Evolutionary conservation across 1,140 invertebrate species (phyloP).

Genomic region (Calycopis cecrops): DNA sequence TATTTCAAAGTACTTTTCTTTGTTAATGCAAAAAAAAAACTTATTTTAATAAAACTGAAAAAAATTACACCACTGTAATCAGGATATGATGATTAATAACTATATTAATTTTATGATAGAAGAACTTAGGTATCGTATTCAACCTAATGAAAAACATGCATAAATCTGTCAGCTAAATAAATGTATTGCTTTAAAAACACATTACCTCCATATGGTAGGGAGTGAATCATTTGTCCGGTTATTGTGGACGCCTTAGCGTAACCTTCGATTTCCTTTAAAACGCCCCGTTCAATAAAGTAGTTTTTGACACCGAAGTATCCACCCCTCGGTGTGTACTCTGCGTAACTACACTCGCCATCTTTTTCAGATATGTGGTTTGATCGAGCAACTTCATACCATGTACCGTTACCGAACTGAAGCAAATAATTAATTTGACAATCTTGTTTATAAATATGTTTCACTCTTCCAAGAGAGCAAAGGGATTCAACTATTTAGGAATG

Average conservation of each 20-base stretch:
- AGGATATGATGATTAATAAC: too few species aligned
- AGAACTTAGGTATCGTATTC: too few species aligned
- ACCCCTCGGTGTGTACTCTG: conserved; percentile 30
- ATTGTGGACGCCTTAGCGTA: conserved; percentile 32
- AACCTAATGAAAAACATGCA: too few species aligned
- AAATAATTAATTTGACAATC: not conserved
- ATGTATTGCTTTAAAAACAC: too few species aligned
- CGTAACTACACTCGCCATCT: conserved; percentile 30
- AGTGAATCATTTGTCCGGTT: conserved; percentile 29
- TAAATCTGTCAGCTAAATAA: too few species aligned
- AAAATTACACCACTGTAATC: too few species aligned
- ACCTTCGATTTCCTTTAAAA: conserved; percentile 39
- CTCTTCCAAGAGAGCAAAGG: too few species aligned
- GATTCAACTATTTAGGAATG: too few species aligned
- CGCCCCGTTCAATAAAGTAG: conserved; percentile 35
- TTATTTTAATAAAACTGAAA: too few species aligned
- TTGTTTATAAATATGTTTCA: not conserved
- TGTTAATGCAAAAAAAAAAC: too few species aligned
- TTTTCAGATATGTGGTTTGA: conserved; percentile 31
- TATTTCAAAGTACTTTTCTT: too few species aligned
- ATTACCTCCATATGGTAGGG: conserved; percentile 46
- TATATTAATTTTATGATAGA: too few species aligned
- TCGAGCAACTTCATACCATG: conserved; percentile 13
- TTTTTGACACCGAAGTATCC: conserved; percentile 40
- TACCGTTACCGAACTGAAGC: not conserved